Conservation (phyloP, 2,113 vertebrate genomes). For the Semnornis frantzii region DNA sequence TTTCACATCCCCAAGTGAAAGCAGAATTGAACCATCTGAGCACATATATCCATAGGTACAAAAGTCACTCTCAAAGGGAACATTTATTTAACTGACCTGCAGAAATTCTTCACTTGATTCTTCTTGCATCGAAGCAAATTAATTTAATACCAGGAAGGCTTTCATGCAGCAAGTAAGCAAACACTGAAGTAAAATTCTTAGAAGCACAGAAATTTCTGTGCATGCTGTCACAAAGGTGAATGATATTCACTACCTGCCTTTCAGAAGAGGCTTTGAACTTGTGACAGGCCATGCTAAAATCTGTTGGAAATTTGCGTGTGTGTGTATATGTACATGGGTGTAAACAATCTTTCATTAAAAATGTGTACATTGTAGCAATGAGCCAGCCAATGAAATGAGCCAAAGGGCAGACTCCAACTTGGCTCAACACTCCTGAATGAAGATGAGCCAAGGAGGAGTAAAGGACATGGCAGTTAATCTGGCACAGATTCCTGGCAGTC, state of each 20-base stretch:
- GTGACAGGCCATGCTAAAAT: background rate
- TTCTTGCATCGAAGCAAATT: background rate
- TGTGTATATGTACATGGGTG: background rate
- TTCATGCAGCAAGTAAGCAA: background rate
- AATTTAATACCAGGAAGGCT: background rate
- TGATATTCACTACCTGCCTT: background rate
- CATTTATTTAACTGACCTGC: background rate
- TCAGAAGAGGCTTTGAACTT: background rate
- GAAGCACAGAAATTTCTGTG: background rate
- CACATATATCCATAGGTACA: background rate
- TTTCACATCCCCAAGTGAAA: background rate
- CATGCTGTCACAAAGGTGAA: background rate
- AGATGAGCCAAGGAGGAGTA: slow-evolving; percentile 65
- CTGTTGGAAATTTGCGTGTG: background rate
- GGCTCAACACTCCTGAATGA: slow-evolving; percentile 31
- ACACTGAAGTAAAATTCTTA: background rate
- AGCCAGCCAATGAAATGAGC: slow-evolving; percentile 33
- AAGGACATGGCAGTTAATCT: slow-evolving; percentile 57
- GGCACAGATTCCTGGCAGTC: slow-evolving; percentile 59
- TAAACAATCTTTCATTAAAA: slow-evolving; percentile 12
- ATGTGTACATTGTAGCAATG: background rate
- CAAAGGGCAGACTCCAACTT: slow-evolving; percentile 43
- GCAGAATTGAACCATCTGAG: background rate
- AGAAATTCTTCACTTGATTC: background rate
- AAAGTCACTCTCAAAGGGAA: background rate